Conservation (phyloP, 2,888 invertebrate genomes). For the Drosophila melanosoma region DNA sequence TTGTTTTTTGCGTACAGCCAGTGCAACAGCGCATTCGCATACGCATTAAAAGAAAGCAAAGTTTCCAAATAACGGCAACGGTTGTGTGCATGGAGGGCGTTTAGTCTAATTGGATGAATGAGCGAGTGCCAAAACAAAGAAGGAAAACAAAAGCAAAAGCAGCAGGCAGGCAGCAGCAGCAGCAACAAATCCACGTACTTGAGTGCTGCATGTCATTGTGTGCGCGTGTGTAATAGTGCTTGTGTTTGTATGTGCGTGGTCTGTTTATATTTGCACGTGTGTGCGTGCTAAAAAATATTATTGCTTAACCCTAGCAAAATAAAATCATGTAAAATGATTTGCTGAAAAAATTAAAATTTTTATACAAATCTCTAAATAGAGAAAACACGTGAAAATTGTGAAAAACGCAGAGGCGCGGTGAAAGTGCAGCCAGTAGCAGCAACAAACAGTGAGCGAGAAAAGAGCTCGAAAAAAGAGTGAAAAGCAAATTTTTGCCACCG, state of each 20-base stretch:
- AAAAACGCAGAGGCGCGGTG: constrained; percentile 53
- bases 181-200: constrained; percentile 59
- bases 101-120: constrained; percentile 39
- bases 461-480: constrained; percentile 59
- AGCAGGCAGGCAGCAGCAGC: constrained; percentile 45
- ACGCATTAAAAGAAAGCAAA: constrained; percentile 53
- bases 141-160: constrained; percentile 35
- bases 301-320: constrained; percentile 66
- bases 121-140: constrained; percentile 50
- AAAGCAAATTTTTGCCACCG: constrained; percentile 53
- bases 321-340: constrained; percentile 43
- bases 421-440: constrained; percentile 55
- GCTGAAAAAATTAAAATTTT: constrained; percentile 32
- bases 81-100: constrained; percentile 31
- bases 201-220: constrained; percentile 52
- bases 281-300: constrained; percentile 55
- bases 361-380: constrained; percentile 26
- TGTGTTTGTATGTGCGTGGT: constrained; percentile 32
- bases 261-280: constrained; percentile 26
- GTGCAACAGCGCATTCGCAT: constrained; percentile 31
- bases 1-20: constrained; percentile 45
- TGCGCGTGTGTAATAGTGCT: constrained; percentile 23
- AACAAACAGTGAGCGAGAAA: constrained; percentile 39
- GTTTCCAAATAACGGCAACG: constrained; percentile 33
- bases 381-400: constrained; percentile 71